phyloP scores from a whole-genome alignment of 2,888 invertebrate genomes.

The Lasioglossum pauxillum region DNA sequence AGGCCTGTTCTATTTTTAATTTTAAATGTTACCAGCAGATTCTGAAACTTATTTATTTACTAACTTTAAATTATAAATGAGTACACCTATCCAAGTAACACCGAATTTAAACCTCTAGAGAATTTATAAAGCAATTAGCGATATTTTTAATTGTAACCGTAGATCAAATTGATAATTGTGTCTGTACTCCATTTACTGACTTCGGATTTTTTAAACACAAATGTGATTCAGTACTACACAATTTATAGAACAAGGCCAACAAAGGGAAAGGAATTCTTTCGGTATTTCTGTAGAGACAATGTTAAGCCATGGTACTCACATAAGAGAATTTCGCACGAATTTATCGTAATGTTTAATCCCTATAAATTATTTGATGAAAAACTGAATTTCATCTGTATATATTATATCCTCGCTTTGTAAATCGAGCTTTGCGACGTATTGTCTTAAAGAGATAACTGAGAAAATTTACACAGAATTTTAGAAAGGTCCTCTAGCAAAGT shows the following conservation, averaged over 20 bases:
- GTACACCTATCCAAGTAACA: neutral
- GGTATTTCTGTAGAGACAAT: neutral
- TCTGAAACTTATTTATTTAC: neutral
- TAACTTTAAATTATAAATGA: neutral
- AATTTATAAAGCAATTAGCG: neutral
- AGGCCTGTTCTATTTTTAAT: neutral
- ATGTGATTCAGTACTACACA: conserved; percentile 1
- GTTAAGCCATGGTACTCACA: neutral
- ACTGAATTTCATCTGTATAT: too few relatives aligned
- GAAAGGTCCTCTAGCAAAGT: neutral
- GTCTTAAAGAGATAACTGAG: neutral
- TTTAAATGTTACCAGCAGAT: neutral
- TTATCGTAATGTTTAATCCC: neutral
- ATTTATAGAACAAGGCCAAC: neutral
- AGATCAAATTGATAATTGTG: neutral
- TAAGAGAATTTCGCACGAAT: neutral
- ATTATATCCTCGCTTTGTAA: too few relatives aligned
- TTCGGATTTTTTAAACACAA: neutral
- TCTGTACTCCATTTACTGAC: neutral
- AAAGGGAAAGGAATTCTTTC: conserved; percentile 6
- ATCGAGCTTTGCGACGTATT: too few relatives aligned
- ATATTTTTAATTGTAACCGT: neutral
- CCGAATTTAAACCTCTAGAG: neutral
- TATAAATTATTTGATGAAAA: too few relatives aligned
- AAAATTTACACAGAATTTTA: neutral